Percentiles rank a stretch among this genome's conserved stretches.
phyloP scores from a whole-genome alignment of 2,888 invertebrate genomes.

The Diaphora mendica region DNA sequence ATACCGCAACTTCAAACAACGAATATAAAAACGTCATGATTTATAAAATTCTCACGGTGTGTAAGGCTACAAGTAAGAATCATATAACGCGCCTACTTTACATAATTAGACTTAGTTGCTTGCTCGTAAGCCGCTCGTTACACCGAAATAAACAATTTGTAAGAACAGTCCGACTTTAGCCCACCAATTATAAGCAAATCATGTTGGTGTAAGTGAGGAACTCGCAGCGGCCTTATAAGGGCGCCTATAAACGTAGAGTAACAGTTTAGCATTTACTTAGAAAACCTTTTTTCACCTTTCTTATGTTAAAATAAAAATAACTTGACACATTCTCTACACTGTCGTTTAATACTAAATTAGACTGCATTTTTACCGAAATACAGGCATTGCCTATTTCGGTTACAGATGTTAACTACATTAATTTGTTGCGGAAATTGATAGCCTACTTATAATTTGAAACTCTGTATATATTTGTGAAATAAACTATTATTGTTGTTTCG shows the following conservation, averaged over 20 bases:
- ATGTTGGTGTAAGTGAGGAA: slow-evolving; percentile 29
- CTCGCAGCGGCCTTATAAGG: slow-evolving; percentile 20
- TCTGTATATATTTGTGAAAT: too few relatives aligned
- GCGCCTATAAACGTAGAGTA: neutral
- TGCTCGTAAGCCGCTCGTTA: slow-evolving; percentile 48
- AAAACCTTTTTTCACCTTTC: too few relatives aligned
- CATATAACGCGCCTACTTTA: slow-evolving; percentile 51
- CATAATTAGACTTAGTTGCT: slow-evolving; percentile 52
- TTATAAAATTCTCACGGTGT: slow-evolving; percentile 44
- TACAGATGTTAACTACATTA: too few relatives aligned
- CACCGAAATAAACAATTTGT: slow-evolving; percentile 59
- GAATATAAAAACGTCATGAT: slow-evolving; percentile 6
- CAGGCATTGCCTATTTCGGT: too few relatives aligned
- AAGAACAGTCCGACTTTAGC: slow-evolving; percentile 53
- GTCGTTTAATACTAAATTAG: neutral
- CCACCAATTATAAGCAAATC: slow-evolving; percentile 55
- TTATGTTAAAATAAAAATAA: too few relatives aligned
- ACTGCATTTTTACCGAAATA: neutral
- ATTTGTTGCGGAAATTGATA: too few relatives aligned
- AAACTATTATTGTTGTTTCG: too few relatives aligned
- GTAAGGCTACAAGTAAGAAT: slow-evolving; percentile 40
- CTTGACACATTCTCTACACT: neutral
- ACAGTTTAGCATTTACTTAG: neutral
- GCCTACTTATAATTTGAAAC: too few relatives aligned
- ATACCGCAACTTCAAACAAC: neutral